Base-by-base conservation (phyloP, 1,140 invertebrate genomes). In the Drosophila takahashii region DNA sequence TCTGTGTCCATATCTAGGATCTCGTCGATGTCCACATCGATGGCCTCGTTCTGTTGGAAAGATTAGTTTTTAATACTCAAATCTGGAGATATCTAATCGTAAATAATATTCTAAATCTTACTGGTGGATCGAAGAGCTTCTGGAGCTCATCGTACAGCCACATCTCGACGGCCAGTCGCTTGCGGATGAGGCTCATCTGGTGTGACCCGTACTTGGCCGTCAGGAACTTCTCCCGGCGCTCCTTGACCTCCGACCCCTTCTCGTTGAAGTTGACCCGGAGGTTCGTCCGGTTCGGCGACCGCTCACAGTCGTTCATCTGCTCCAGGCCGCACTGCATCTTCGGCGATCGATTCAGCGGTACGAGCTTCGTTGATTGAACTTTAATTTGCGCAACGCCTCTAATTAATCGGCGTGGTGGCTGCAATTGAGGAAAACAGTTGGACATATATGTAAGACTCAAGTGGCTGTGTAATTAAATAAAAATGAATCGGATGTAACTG, bases 201-300 rank as follows among this genome's bases (percentile, higher is more conserved):
- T 99, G 98, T 72, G 96, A 96, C 58, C 98, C 98, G 91, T 99
- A 99, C 92, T 99, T 99, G 69, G 98, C 98, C 34, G 98, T 99
- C 66, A 99, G 95, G 93, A 98, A 99, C 93, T 98, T 98, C 93
- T 98, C 97, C 36, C 97, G 93, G 16, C 96, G 94, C 92, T 97
- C 96, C 92, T 97, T 97, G 18, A 97, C 95, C 93, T 96, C 94
- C 78, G 95, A 94, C 26, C 95, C 96, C 92, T 97, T 97, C 81
- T 97, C 96, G 70, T 95, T 96, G 92, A 98, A 98, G 90, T 97
- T 97, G 59, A 98, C 97, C 84, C 97, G 96, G 29, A 97, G 94
- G 81, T 96, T 96, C 42, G 95, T 94, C 90, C 96, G 95, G 56
- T 96, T 95, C 22, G 95, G 96, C 87, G 95, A 96, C 72, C 95